These are phyloP conservation scores for Pipra filicauda DNA, from an alignment of 2,113 vertebrate genomes.

Conservation along the genomic window DNA sequence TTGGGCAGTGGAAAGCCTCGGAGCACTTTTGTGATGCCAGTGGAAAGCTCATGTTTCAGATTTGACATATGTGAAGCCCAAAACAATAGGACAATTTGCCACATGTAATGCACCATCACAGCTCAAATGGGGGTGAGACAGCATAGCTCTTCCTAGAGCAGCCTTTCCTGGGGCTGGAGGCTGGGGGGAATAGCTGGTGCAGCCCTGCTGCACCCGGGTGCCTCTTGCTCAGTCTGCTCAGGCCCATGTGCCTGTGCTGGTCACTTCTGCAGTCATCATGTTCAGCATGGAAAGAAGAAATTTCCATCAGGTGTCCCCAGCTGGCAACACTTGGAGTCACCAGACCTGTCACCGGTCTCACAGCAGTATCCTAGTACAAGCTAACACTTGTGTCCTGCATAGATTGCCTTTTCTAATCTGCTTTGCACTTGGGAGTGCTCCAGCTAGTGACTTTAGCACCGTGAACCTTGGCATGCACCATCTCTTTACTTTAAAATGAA, in stretches of 20 bases:
- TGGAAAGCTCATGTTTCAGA: background rate
- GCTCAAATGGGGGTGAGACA: background rate
- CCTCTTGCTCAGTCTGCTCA: background rate
- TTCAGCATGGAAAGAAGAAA: background rate
- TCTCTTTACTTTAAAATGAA: background rate
- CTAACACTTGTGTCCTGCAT: background rate
- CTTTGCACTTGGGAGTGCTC: background rate
- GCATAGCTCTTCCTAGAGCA: fast-evolving
- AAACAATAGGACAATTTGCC: background rate
- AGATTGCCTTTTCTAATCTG: fast-evolving
- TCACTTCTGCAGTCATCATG: background rate
- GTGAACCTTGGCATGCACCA: background rate
- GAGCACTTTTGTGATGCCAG: background rate
- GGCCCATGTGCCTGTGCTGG: background rate
- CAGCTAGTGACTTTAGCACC: background rate
- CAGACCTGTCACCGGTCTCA: background rate
- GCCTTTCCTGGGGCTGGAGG: background rate
- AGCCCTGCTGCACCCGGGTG: background rate
- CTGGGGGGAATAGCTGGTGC: fast-evolving
- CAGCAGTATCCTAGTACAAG: background rate
- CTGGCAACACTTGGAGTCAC: background rate
- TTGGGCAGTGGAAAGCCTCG: fast-evolving
- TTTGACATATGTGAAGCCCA: background rate
- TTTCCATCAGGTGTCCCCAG: background rate
- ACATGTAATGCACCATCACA: background rate